Evolutionary conservation across 2,113 vertebrate genomes (phyloP).

Genomic region (Herpetotheres cachinnans): DNA sequence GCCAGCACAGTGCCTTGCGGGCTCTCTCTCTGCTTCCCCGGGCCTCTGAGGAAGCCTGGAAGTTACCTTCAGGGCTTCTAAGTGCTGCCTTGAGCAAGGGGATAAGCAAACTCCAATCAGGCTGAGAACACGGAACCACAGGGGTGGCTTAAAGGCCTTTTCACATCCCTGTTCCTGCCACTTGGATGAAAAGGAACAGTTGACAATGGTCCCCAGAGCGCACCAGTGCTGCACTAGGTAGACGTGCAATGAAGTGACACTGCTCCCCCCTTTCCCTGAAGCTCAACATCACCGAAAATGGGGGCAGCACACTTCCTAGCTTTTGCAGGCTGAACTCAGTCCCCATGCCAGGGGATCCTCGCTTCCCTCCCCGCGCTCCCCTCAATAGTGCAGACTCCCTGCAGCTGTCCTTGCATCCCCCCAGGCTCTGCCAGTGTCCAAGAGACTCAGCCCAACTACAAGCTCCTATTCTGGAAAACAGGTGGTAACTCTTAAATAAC

Average conservation of each 20-base stretch:
- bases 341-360: neutral
- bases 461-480: neutral
- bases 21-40: neutral
- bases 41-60: neutral
- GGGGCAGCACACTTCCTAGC: neutral
- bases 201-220: neutral
- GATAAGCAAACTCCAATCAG: neutral
- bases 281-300: neutral
- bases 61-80: neutral
- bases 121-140: neutral
- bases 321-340: neutral
- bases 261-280: neutral
- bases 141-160: neutral
- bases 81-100: neutral
- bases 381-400: neutral
- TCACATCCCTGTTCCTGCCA: neutral
- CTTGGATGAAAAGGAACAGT: neutral
- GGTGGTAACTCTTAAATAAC: neutral
- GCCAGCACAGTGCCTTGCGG: neutral
- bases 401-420: neutral
- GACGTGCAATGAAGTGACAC: rapidly evolving
- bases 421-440: neutral
- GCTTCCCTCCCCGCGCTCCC: rapidly evolving
- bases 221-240: neutral
- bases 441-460: neutral